A percentile compares a stretch with the other conserved stretches of the same genome.
Conservation (phyloP, 2,888 invertebrate species). For the Lamellibrachia satsuma region DNA sequence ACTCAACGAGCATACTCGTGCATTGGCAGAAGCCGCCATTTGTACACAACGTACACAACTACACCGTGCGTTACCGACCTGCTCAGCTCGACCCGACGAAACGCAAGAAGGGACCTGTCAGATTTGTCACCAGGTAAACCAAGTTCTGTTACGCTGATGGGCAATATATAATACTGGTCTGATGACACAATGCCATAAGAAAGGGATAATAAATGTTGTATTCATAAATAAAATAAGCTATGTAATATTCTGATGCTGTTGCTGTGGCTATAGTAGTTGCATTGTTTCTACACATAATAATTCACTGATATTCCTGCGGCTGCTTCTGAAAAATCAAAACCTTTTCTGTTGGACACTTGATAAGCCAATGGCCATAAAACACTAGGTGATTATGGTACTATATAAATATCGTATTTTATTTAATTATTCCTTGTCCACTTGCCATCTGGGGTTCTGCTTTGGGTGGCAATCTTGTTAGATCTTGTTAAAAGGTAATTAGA, state of each 20-base stretch:
- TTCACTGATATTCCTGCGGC: neutral
- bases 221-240: neutral
- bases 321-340: neutral
- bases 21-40: neutral
- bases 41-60: neutral
- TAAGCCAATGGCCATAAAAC: too few relatives aligned
- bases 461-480: too few relatives aligned
- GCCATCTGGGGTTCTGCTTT: too few relatives aligned
- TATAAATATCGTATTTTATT: too few relatives aligned
- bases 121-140: neutral
- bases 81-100: conserved; percentile 4
- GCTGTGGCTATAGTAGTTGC: too few relatives aligned
- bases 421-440: too few relatives aligned
- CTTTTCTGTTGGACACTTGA: neutral
- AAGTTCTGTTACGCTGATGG: neutral
- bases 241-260: neutral
- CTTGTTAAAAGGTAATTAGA: neutral
- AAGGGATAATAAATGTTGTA: neutral
- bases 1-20: neutral
- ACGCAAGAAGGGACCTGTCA: neutral
- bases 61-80: neutral
- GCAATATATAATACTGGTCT: neutral
- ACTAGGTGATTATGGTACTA: too few relatives aligned
- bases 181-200: neutral
- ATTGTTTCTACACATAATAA: too few relatives aligned